These are phyloP conservation scores for Onthophagus sagittarius DNA, from an alignment of 2,888 invertebrate species.

Conservation along the genomic window DNA sequence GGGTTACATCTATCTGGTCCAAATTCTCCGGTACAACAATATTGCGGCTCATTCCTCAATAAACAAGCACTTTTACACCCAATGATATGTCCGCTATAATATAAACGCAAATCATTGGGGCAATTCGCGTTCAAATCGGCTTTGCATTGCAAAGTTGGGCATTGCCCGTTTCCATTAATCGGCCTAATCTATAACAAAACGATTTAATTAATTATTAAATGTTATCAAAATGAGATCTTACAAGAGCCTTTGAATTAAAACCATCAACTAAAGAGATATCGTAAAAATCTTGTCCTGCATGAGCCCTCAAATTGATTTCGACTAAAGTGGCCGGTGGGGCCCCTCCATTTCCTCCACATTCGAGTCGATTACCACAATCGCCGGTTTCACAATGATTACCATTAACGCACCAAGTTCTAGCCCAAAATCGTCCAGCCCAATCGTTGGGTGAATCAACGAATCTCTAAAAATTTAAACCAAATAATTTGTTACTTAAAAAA, in stretches of 20 bases:
- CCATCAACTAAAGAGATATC: conserved; percentile 50
- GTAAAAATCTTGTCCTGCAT: conserved; percentile 43
- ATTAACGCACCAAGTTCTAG: conserved; percentile 44
- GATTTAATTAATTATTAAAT: neutral
- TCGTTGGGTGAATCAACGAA: conserved; percentile 35
- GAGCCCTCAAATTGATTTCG: conserved; percentile 46
- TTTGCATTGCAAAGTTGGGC: conserved; percentile 22
- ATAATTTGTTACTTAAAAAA: neutral
- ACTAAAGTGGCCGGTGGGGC: conserved; percentile 46
- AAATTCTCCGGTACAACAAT: conserved; percentile 45
- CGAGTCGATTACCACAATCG: conserved; percentile 39
- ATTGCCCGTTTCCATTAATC: conserved; percentile 27
- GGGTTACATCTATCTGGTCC: conserved; percentile 41
- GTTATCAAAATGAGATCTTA: conserved; percentile 20
- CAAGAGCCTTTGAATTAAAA: conserved; percentile 42
- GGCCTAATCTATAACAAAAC: conserved; percentile 27
- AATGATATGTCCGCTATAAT: conserved; percentile 22
- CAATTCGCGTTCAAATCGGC: conserved; percentile 27
- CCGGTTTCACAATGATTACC: conserved; percentile 37
- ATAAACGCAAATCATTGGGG: conserved; percentile 26
- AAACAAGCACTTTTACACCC: conserved; percentile 36
- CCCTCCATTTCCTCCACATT: conserved; percentile 45
- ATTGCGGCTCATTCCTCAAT: conserved; percentile 37
- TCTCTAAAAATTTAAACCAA: conserved; percentile 22
- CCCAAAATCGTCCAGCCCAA: conserved; percentile 50